Percentiles rank a stretch among this genome's conserved stretches.
Conservation (phyloP, 2,888 invertebrate species). For the Sinelater perroti region DNA sequence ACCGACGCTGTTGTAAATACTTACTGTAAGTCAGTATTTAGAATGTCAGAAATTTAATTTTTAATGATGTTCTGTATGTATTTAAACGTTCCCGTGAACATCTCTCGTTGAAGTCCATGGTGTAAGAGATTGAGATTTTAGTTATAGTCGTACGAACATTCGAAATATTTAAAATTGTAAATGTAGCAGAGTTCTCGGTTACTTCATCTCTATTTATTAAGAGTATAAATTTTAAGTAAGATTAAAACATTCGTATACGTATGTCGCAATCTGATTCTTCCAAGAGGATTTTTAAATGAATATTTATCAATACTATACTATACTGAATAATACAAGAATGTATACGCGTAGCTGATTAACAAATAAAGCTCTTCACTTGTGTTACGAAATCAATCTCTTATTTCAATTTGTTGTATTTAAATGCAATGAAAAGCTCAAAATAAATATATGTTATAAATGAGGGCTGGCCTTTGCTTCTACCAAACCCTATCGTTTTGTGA, state of each 20-base stretch:
- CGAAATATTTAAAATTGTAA: constrained; percentile 49
- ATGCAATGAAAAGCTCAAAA: constrained; percentile 87
- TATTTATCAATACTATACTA: constrained; percentile 65
- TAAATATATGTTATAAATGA: constrained; percentile 86
- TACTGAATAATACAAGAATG: constrained; percentile 76
- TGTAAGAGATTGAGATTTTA: constrained; percentile 38
- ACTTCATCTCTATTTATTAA: constrained; percentile 47
- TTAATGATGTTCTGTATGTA: constrained; percentile 40
- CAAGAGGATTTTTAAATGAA: constrained; percentile 62
- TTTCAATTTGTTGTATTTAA: constrained; percentile 87
- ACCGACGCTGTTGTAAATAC: constrained; percentile 53
- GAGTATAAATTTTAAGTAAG: constrained; percentile 44
- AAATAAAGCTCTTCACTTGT: constrained; percentile 75
- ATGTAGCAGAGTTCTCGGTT: constrained; percentile 47
- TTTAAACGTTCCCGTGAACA: constrained; percentile 33
- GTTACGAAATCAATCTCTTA: constrained; percentile 77
- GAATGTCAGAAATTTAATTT: constrained; percentile 49
- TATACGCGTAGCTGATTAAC: constrained; percentile 76
- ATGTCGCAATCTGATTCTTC: constrained; percentile 72
- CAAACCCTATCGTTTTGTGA: too few species aligned
- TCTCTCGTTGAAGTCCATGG: constrained; percentile 37
- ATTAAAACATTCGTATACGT: constrained; percentile 77
- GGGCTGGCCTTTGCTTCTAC: constrained; percentile 39
- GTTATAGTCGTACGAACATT: constrained; percentile 30
- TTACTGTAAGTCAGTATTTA: constrained; percentile 60